Conservation (phyloP, 2,797 vertebrate species). For the Schizopygopsis pylzovi region DNA sequence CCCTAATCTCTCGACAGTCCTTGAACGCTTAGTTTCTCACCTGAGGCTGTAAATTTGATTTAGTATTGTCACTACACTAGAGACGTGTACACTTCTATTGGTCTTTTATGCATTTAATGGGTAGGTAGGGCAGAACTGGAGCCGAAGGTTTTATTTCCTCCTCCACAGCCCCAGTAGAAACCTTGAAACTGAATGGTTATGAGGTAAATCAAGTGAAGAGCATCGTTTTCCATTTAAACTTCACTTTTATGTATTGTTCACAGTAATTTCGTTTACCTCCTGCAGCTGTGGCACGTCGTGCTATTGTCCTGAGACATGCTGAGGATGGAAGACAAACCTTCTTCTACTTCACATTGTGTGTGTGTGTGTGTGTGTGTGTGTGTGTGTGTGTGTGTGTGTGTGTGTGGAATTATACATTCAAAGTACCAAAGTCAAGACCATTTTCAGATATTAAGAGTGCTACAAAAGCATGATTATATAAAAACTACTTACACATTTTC, state of each 20-base stretch:
- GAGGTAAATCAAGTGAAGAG: conserved; percentile 1
- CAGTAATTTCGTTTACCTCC: background rate
- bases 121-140: conserved; percentile 21
- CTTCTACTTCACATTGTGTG: background rate
- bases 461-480: background rate
- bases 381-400: conserved; percentile 16
- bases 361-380: conserved; percentile 20
- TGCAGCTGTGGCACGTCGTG: background rate
- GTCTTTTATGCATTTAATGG: conserved; percentile 38
- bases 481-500: background rate
- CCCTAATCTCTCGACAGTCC: conserved; percentile 7
- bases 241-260: background rate
- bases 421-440: background rate
- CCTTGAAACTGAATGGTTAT: conserved; percentile 32
- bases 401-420: background rate
- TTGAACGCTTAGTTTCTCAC: conserved; percentile 24
- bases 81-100: conserved; percentile 23
- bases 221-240: conserved; percentile 3
- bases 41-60: conserved; percentile 45
- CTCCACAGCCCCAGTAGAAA: background rate
- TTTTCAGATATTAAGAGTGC: background rate
- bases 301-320: background rate
- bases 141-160: background rate
- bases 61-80: conserved; percentile 32
- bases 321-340: background rate